phyloP scores from a whole-genome alignment of 2,888 invertebrate species.

The Eupithecia centaureata region DNA sequence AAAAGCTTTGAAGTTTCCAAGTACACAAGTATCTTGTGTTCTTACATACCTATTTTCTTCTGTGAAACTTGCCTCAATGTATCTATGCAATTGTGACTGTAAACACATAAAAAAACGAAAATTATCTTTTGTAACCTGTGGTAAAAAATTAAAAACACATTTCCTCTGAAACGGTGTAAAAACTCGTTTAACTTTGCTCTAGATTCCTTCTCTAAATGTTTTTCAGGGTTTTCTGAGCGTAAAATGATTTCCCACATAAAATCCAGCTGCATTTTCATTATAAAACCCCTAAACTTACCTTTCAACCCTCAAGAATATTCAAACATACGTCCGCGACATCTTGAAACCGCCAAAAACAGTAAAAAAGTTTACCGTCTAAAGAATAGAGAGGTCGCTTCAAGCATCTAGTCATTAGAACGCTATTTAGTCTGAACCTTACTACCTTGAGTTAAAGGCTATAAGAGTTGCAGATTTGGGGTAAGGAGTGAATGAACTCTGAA shows the following conservation, averaged over 20 bases:
- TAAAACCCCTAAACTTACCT: conserved; percentile 29
- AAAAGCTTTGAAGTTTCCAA: no score
- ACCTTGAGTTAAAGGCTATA: conserved; percentile 26
- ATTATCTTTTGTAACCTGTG: no score
- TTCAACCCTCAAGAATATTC: conserved; percentile 33
- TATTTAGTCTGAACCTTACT: conserved; percentile 54
- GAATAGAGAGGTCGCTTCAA: conserved; percentile 50
- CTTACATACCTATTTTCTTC: no score
- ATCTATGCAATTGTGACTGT: no score
- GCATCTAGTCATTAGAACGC: conserved; percentile 45
- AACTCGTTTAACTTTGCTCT: neutral
- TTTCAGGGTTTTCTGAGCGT: neutral
- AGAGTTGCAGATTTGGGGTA: conserved; percentile 24
- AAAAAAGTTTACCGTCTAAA: conserved; percentile 38
- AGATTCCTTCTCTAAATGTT: neutral
- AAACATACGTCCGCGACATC: conserved; percentile 42
- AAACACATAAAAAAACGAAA: no score
- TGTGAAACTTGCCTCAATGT: no score
- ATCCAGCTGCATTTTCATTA: conserved; percentile 24
- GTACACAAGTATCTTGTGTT: no score
- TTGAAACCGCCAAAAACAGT: conserved; percentile 35
- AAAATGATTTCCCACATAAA: conserved; percentile 7
- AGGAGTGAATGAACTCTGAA: conserved; percentile 74
- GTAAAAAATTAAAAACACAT: neutral
- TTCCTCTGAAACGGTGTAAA: neutral